phyloP scores from a whole-genome alignment of 2,888 invertebrate species.

The Agelastica alni region DNA sequence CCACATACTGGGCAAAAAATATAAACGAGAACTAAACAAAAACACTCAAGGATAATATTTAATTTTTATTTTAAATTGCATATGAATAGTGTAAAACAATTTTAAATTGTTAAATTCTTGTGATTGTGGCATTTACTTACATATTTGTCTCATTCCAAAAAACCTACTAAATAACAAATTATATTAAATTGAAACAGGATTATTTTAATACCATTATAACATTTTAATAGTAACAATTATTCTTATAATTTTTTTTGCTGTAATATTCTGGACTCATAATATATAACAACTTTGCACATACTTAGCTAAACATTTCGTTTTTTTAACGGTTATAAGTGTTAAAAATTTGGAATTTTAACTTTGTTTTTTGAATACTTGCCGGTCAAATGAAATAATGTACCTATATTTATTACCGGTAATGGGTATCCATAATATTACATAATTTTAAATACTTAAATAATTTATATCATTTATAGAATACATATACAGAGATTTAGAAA shows the following conservation, averaged over 20 bases:
- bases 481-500: too few relatives aligned
- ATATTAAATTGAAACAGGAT: conserved; percentile 7
- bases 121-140: conserved; percentile 48
- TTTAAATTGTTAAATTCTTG: conserved; percentile 47
- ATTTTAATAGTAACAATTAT: conserved; percentile 6
- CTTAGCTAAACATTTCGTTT: too few relatives aligned
- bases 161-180: neutral
- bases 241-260: neutral
- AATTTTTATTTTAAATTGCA: conserved; percentile 45
- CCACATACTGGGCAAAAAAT: too few relatives aligned
- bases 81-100: conserved; percentile 54
- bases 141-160: conserved; percentile 18
- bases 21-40: neutral
- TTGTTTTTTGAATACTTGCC: too few relatives aligned
- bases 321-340: too few relatives aligned
- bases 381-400: too few relatives aligned
- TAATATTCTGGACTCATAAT: conserved; percentile 16
- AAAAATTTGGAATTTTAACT: too few relatives aligned
- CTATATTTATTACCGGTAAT: too few relatives aligned
- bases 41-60: conserved; percentile 12
- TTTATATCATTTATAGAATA: too few relatives aligned
- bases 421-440: too few relatives aligned
- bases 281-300: too few relatives aligned
- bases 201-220: conserved; percentile 5
- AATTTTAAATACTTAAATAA: too few relatives aligned